Evolutionary conservation across 2,888 invertebrate species (phyloP).

Genomic region (Mongoloraphidia duomilia): DNA sequence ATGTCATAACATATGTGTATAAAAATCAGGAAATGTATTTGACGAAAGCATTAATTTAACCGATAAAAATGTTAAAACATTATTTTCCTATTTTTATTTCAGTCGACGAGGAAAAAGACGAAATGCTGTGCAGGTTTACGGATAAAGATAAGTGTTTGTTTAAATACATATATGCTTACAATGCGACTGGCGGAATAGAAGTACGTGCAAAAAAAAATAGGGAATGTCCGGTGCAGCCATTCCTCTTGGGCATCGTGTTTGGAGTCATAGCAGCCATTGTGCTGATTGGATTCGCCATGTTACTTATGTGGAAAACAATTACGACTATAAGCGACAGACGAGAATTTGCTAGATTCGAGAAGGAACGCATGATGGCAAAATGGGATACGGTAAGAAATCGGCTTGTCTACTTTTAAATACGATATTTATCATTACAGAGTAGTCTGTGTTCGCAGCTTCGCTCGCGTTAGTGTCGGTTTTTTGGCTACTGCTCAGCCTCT

Average conservation of each 20-base stretch:
- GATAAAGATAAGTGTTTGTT: constrained; percentile 86
- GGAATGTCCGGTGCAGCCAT: constrained; percentile 66
- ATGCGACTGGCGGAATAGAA: constrained; percentile 46
- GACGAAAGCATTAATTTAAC: too few species aligned
- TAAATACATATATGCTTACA: constrained; percentile 75
- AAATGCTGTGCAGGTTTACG: constrained; percentile 66
- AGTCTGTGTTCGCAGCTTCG: too few species aligned
- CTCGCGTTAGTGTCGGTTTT: too few species aligned
- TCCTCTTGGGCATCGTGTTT: constrained; percentile 72
- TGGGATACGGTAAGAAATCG: constrained; percentile 83
- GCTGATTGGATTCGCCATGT: constrained; percentile 78
- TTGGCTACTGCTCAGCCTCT: too few species aligned
- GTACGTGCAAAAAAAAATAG: constrained; percentile 69
- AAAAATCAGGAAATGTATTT: too few species aligned
- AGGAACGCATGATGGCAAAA: constrained; percentile 92
- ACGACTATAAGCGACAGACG: constrained; percentile 94
- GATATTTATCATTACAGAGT: neutral
- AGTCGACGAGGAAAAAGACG: constrained; percentile 63
- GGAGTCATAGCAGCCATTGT: constrained; percentile 96
- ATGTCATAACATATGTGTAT: too few species aligned
- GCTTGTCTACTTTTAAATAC: too few species aligned
- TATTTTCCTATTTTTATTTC: constrained; percentile 19
- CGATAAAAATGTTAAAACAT: too few species aligned
- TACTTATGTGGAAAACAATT: constrained; percentile 92
- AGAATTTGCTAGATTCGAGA: constrained; percentile 95